Base-by-base conservation (phyloP, 2,888 invertebrate genomes). In the Hemaris fuciformis region DNA sequence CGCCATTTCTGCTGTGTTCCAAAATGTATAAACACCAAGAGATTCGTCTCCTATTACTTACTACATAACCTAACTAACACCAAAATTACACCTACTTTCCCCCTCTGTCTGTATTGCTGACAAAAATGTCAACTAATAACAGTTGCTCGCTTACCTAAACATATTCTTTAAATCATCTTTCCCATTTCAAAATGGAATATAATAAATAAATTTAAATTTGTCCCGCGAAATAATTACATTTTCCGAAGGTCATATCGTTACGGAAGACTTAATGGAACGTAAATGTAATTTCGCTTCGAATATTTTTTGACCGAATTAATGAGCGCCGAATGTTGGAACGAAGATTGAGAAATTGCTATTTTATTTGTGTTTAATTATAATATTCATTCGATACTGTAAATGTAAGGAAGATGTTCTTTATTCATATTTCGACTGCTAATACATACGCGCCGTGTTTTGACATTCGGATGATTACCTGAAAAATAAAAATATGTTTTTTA, bases 281-380 rank as follows among this genome's bases (percentile, higher is more conserved):
- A 63, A 63, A 59, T 62, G 48, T 27, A 60, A 56, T 65, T 45
- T 62, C 31, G 62, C 53, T n/a, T 48, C 41, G 57, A 68, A 64
- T 62, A 31, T 48, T 59, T 57, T 57, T 59, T 8, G 53, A 3
- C 38, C 34, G 23, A 61, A 62, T 64, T 60, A 57, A 65, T 58
- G 60, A 43, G 13, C 3, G 6, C 8, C n/a, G 22, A 64, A 42
- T 60, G 48, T 58, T 25, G 59, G 45, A 42, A 42, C 27, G 10
- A 18, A 20, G 6, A 13, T n/a, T n/a, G n/a, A 31, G n/a, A 8
- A n/a, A 27, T 20, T 25, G 6, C n/a, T 15, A 27, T 45, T 31
- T 31, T 45, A 59, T 43, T 59, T 27, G 23, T 2, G 20, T 59
- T 59, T 45, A 59, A 59, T 59, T 59, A 59, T 42, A 31, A 20